Percentiles rank a stretch among this genome's conserved stretches.
phyloP scores from a whole-genome alignment of 2,797 vertebrate species.

The Aythya fuligula region DNA sequence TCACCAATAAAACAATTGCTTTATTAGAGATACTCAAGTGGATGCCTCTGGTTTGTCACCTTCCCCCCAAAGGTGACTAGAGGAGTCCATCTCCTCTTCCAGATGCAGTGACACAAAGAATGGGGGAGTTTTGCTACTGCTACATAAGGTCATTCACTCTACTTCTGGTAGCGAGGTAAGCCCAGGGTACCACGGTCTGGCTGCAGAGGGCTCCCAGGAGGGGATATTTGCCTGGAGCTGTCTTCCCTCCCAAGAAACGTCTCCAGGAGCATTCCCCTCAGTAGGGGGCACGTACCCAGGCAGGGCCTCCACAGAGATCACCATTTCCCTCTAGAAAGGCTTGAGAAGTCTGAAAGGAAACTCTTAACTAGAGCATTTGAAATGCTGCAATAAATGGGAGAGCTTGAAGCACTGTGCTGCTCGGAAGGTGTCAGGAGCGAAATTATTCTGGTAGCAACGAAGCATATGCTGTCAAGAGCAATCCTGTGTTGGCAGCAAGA shows the following conservation, averaged over 20 bases:
- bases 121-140: neutral
- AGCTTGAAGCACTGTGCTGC: neutral
- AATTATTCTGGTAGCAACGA: neutral
- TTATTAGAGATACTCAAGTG: neutral
- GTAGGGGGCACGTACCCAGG: rapidly evolving
- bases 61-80: neutral
- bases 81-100: neutral
- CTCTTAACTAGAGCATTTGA: neutral
- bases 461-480: constrained; percentile 35
- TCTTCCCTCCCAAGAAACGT: neutral
- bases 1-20: neutral
- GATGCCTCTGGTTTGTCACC: neutral
- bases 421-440: neutral
- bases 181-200: neutral
- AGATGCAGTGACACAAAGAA: neutral
- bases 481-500: neutral
- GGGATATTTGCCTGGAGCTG: neutral
- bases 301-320: neutral
- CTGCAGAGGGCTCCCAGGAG: neutral
- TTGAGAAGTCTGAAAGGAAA: neutral
- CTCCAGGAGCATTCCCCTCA: neutral
- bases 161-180: neutral
- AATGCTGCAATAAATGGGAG: neutral
- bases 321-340: neutral
- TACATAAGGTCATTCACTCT: neutral